Evolutionary conservation across 64 coral and sea anemone species (phyloP), one percentile per base, ranked within the genome.

Genomic region (Montipora foliosa): DNA sequence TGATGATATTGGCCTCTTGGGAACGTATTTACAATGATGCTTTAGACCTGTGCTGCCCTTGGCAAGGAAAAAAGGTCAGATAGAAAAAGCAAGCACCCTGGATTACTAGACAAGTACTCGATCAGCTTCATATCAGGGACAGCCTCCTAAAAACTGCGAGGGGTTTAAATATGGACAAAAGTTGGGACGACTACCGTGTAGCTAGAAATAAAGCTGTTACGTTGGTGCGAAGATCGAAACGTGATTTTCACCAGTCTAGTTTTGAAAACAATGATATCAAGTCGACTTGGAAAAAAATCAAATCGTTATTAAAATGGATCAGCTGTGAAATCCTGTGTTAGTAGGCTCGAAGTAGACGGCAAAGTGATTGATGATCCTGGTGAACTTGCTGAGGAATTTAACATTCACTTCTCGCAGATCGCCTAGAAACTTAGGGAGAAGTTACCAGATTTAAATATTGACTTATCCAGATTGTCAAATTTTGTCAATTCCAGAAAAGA

Each of bases 251-350:
- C 70, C 68, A 66, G 13, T 62, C 37, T 25, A 47, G 59, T 73
- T 91, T 91, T 50, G 94, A 88, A 48, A 53, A 91, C 75, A 95
- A 92, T 59, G 90, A 95, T 71, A 83, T 89, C 49, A 95, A 80
- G 71, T 76, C 84, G 76, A 95, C 90, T 17, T 92, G 89, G 94
- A 81, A 86, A 92, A 91, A 75, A 91, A 91, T 95, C 61, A 95
- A 88, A 49, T 73, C 77, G 15, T 88, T 95, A 88, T 37, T 37
- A 37, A 37, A 91, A 82, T 69, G 94, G 94, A 25, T 77, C 86
- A 91, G 64, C n/a, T 10, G 81, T 92, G 55, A 24, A 82, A 14
- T 64, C 60, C 60, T 45, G 77, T 58, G 47, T 76, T n/a, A 89
- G 55, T 45, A 85, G 61, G 8, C 1, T 95, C 15, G 67, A 90